These are phyloP conservation scores for Seladonia tumulorum DNA, from an alignment of 2,888 invertebrate genomes.

Conservation along the genomic window DNA sequence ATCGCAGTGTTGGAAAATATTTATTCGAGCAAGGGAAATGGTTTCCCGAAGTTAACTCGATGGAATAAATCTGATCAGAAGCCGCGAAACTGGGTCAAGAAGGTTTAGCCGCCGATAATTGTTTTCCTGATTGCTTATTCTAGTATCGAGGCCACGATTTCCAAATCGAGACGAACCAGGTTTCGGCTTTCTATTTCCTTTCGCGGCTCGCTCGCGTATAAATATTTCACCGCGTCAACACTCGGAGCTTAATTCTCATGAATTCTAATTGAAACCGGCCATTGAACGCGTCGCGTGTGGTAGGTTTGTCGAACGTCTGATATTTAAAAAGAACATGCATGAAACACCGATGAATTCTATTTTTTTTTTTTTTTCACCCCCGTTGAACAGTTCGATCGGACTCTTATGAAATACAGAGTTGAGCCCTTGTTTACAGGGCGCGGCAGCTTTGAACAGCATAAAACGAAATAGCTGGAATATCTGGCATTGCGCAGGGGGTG, in stretches of 20 bases:
- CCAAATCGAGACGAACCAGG: neutral
- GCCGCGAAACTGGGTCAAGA: neutral
- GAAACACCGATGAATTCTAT: neutral
- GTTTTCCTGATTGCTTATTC: slow-evolving; percentile 6
- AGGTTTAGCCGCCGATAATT: neutral
- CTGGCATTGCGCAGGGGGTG: slow-evolving; percentile 53
- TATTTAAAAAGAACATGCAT: slow-evolving; percentile 10
- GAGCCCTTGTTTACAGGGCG: slow-evolving; percentile 63
- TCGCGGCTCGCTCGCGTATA: neutral
- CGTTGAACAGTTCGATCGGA: neutral
- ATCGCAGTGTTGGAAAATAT: neutral
- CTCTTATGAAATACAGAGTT: slow-evolving; percentile 61
- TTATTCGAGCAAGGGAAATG: neutral
- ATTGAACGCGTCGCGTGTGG: too few relatives aligned
- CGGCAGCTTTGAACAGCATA: slow-evolving; percentile 53
- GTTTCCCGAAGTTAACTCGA: neutral
- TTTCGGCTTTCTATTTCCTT: neutral
- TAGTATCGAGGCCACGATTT: neutral
- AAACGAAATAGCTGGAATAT: slow-evolving; percentile 63
- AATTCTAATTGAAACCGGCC: neutral
- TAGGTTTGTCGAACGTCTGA: slow-evolving; percentile 29
- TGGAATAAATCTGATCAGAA: neutral
- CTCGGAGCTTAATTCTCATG: neutral
- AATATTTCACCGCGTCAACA: neutral
- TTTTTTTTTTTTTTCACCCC: neutral